Conservation (phyloP, 2,888 invertebrate genomes). For the Ectemnius lituratus region DNA sequence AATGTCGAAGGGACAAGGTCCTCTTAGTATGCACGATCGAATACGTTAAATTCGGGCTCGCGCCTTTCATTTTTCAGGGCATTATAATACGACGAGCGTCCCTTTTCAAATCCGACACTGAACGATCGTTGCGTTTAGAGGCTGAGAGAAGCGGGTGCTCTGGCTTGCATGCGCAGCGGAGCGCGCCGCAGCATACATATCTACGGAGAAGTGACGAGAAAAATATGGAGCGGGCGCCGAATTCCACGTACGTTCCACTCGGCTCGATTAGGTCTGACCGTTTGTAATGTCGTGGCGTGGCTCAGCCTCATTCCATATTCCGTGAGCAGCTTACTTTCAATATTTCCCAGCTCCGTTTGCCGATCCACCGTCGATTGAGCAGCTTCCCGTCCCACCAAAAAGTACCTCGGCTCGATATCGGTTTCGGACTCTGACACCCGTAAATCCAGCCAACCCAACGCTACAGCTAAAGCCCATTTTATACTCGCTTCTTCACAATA, state of each 20-base stretch:
- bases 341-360: conserved; percentile 61
- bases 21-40: no score
- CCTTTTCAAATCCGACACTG: conserved; percentile 16
- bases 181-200: conserved; percentile 13
- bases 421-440: conserved; percentile 23
- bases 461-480: neutral
- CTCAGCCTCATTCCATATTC: conserved; percentile 72
- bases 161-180: neutral
- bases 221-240: conserved; percentile 74
- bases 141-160: neutral
- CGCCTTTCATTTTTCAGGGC: neutral
- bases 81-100: conserved; percentile 3
- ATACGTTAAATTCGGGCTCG: neutral
- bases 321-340: conserved; percentile 68
- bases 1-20: neutral
- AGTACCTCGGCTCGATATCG: conserved; percentile 37
- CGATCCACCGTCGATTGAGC: conserved; percentile 38
- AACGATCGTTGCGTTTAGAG: conserved; percentile 11
- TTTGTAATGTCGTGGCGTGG: conserved; percentile 65
- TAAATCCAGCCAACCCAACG: conserved; percentile 29
- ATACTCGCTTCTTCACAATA: no score
- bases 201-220: conserved; percentile 40
- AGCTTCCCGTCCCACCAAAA: conserved; percentile 23
- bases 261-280: conserved; percentile 74
- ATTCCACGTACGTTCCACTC: conserved; percentile 73